These are phyloP conservation scores for Canis aureus DNA, from an alignment of 2,113 vertebrate genomes.

Conservation along the genomic window DNA sequence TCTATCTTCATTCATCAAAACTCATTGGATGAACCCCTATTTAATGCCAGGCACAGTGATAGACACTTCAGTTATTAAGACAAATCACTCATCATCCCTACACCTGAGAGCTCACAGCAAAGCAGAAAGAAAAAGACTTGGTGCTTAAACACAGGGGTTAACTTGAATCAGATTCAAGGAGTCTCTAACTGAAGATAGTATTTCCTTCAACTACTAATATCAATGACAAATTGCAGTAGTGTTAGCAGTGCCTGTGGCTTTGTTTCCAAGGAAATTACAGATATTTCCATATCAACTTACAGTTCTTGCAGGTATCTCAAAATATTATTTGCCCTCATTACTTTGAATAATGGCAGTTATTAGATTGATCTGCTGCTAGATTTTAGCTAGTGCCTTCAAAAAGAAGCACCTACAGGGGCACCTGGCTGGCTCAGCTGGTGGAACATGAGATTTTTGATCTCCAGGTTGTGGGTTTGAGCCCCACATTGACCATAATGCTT, in stretches of 20 bases:
- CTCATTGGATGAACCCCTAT: background rate
- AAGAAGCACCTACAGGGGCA: background rate
- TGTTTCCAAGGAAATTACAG: constrained; percentile 48
- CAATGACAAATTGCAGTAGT: background rate
- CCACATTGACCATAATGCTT: background rate
- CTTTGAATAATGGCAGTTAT: constrained; percentile 43
- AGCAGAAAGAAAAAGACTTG: constrained; percentile 46
- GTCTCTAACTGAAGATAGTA: constrained; percentile 51
- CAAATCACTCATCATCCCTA: background rate
- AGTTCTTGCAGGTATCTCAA: constrained; percentile 37
- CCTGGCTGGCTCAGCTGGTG: background rate
- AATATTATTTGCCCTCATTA: constrained; percentile 8
- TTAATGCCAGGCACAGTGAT: background rate
- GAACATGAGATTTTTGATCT: background rate
- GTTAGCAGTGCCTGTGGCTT: background rate
- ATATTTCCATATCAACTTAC: constrained; percentile 50
- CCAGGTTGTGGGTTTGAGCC: background rate
- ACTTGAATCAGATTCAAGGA: background rate
- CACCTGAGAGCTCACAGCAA: background rate
- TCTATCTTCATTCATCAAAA: background rate
- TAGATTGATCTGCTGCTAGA: background rate
- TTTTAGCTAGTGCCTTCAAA: background rate
- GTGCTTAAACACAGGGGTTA: background rate
- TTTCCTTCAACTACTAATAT: constrained; percentile 46
- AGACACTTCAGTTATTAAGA: background rate